Evolutionary conservation across 2,113 vertebrate species (phyloP).

Genomic region (Prochilodus magdalenae): DNA sequence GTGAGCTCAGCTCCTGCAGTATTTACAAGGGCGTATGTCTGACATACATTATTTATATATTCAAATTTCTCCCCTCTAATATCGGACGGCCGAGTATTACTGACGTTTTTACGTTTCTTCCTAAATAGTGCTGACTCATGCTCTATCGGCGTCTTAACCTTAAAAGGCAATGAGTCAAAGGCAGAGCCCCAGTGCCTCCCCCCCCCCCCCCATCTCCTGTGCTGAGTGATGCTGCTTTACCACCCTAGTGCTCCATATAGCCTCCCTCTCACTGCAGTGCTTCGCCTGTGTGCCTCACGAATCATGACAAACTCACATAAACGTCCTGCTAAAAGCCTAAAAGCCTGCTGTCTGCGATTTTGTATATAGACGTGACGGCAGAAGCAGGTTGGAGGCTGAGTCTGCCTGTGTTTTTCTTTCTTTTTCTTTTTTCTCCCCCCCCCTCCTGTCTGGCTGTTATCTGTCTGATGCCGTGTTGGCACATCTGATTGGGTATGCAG

Average conservation of each 20-base stretch:
- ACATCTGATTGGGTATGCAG: slow-evolving; percentile 78
- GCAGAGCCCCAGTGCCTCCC: slow-evolving; percentile 29
- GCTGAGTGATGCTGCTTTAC: slow-evolving; percentile 57
- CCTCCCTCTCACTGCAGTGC: slow-evolving; percentile 46
- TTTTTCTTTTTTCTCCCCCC: not conserved
- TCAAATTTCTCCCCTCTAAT: slow-evolving; percentile 2
- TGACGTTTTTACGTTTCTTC: slow-evolving; percentile 43
- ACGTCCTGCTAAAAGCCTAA: slow-evolving; percentile 17
- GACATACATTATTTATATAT: slow-evolving; percentile 40
- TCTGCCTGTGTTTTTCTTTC: slow-evolving; percentile 34
- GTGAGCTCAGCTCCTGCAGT: slow-evolving; percentile 29
- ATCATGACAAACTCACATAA: slow-evolving; percentile 42
- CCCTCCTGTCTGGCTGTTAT: slow-evolving; percentile 44
- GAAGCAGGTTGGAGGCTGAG: slow-evolving; percentile 44
- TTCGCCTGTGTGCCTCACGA: slow-evolving; percentile 32
- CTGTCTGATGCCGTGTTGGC: slow-evolving; percentile 65
- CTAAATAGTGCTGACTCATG: slow-evolving; percentile 64
- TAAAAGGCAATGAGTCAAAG: slow-evolving; percentile 60
- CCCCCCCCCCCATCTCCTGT: slow-evolving; percentile 35
- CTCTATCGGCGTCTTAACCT: slow-evolving; percentile 54
- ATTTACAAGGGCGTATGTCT: slow-evolving; percentile 42
- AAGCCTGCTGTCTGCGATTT: slow-evolving; percentile 38
- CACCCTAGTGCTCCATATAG: slow-evolving; percentile 53
- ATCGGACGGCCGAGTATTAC: slow-evolving; percentile 34
- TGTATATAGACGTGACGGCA: slow-evolving; percentile 34